Percentiles rank a stretch among this genome's conserved stretches.
phyloP scores from a whole-genome alignment of 2,797 vertebrate species.

The Diceros bicornis region DNA sequence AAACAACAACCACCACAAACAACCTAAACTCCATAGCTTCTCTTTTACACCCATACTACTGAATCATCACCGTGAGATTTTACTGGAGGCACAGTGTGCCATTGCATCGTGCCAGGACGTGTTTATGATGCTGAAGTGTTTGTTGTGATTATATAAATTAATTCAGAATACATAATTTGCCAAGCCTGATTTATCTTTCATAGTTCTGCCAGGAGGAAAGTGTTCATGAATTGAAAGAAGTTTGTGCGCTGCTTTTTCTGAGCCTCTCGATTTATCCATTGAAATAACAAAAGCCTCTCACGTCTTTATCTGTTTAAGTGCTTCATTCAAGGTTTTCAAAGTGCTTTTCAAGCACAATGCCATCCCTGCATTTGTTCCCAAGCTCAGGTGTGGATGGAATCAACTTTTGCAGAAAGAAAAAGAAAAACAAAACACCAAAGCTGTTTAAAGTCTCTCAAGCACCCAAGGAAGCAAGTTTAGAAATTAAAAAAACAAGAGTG shows the following conservation, averaged over 20 bases:
- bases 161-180: neutral
- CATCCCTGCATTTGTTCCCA: neutral
- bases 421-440: neutral
- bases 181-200: neutral
- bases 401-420: neutral
- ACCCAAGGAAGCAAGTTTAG: neutral
- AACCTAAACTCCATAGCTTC: neutral
- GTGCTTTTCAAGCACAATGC: conserved; percentile 38
- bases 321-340: conserved; percentile 19
- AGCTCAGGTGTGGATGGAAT: neutral
- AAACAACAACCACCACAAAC: neutral
- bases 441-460: neutral
- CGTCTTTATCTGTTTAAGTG: neutral
- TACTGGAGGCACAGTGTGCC: no score
- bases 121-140: neutral
- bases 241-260: neutral
- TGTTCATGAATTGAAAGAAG: conserved; percentile 37
- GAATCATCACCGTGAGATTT: neutral
- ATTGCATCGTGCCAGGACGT: neutral
- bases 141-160: conserved; percentile 39
- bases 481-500: neutral
- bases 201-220: neutral
- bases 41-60: neutral
- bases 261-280: conserved; percentile 38
- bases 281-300: conserved; percentile 44